These are phyloP conservation scores for Regulus satrapa DNA, from an alignment of 2,113 vertebrate species.

Conservation along the genomic window DNA sequence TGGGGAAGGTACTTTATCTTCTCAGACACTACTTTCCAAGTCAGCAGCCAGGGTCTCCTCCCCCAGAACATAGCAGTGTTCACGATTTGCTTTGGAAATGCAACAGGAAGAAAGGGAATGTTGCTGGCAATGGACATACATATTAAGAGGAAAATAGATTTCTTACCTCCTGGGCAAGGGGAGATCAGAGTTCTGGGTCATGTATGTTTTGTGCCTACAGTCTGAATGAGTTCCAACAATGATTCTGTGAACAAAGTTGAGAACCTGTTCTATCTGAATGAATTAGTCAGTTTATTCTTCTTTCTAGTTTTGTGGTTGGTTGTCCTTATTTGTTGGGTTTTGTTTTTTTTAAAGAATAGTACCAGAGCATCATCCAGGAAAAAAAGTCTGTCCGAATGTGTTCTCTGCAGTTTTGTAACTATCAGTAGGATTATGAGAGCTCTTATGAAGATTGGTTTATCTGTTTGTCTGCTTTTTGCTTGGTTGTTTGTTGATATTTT, in stretches of 20 bases:
- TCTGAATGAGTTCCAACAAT: neutral
- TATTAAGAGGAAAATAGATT: neutral
- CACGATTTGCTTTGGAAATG: neutral
- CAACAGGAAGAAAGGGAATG: neutral
- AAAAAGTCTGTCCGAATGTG: neutral
- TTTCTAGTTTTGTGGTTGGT: neutral
- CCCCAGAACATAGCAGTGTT: neutral
- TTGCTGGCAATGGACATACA: neutral
- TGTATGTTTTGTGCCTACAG: neutral
- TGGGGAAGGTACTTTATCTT: neutral
- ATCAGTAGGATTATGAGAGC: neutral
- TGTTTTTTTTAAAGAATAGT: neutral
- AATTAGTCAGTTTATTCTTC: neutral
- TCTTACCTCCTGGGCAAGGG: neutral
- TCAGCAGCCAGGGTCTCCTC: neutral
- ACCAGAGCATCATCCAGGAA: neutral
- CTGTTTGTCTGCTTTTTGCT: neutral
- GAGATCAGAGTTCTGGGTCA: neutral
- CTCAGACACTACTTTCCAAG: neutral
- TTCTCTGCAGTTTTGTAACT: neutral
- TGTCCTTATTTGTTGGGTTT: neutral
- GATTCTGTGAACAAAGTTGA: neutral
- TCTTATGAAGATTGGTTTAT: neutral
- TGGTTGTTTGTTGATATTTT: neutral
- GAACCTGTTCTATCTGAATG: neutral